Conservation (phyloP, 2,113 vertebrate genomes). For the Paraplagusia blochii region DNA sequence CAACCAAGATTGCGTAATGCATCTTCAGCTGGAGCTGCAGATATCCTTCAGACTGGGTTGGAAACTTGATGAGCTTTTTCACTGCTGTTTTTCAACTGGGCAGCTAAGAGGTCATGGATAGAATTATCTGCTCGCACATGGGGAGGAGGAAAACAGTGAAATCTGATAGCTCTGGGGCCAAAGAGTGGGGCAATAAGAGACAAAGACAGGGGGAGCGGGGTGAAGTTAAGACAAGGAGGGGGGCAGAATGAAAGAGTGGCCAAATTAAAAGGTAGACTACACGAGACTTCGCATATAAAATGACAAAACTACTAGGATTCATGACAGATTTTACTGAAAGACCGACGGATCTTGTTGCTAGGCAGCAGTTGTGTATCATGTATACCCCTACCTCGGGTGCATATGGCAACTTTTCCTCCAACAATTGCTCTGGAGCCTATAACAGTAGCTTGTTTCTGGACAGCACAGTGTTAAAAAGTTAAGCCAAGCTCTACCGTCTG, state of each 20-base stretch:
- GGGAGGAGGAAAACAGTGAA: constrained; percentile 58
- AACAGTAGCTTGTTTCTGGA: constrained; percentile 2
- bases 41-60: constrained; percentile 6
- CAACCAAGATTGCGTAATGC: no score
- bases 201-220: constrained; percentile 36
- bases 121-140: constrained; percentile 62
- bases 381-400: constrained; percentile 8
- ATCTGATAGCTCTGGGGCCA: constrained; percentile 68
- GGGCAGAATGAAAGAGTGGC: background rate
- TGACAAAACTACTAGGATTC: no score
- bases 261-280: background rate
- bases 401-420: constrained; percentile 27
- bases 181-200: constrained; percentile 57
- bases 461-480: constrained; percentile 11
- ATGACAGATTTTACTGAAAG: constrained; percentile 5
- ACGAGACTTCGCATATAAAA: background rate
- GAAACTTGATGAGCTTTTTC: constrained; percentile 33
- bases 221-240: constrained; percentile 32
- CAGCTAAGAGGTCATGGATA: constrained; percentile 50
- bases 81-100: constrained; percentile 40
- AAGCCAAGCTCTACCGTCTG: constrained; percentile 11
- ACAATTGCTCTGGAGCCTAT: background rate
- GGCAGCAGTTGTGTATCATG: constrained; percentile 27
- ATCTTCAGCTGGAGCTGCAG: constrained; percentile 4
- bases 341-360: constrained; percentile 36